Base-by-base conservation (phyloP, 2,113 vertebrate species). In the Rhabdornis inornatus region DNA sequence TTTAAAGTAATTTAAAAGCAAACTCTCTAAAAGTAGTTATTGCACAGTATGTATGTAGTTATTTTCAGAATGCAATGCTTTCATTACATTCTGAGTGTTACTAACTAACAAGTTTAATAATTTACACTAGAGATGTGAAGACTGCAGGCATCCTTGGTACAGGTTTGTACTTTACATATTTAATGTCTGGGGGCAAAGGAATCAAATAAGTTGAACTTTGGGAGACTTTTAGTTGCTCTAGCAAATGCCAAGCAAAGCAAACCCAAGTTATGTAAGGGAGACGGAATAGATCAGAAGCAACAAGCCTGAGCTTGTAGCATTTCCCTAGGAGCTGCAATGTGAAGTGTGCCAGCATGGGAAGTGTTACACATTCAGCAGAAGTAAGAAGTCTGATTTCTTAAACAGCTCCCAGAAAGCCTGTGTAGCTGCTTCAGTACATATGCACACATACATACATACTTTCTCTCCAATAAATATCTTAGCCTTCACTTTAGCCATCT, bases 401-500 rank as follows among this genome's bases (percentile, higher is more conserved):
- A 88, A 25, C 10, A 63, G 28, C 4, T 60, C 81, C 40, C n/a
- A n/a, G 15, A 18, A 70, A 45, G 25, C 31, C 42, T 57, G 31
- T 9, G 20, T 4, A 45, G 21, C 3, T 79, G 28, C 14, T 76
- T 57, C 24, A 40, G 37, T 33, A n/a, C 13, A 61, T 5, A 11
- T 2, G 3, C 14, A 53, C 2, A 47, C 16, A 24, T 11, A 27
- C 19, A 39, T 14, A 31, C 6, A n/a, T 4, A 13, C 9, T 7
- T 35, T 24, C 31, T 81, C 23, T 33, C 23, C 53, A 70, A 19
- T 6, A 88, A 53, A 45, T 12, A 44, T 40, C 59, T 78, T 23
- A 65, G 24, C 37, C 31, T n/a, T 61, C 25, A 40, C 10, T 77
- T 87, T 3, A 66, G 18, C 23, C 25, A 77, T 37, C 10, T 30